phyloP scores from a whole-genome alignment of 2,113 vertebrate genomes.

The crab-eating macaque (Macaca fascicularis) region DNA sequence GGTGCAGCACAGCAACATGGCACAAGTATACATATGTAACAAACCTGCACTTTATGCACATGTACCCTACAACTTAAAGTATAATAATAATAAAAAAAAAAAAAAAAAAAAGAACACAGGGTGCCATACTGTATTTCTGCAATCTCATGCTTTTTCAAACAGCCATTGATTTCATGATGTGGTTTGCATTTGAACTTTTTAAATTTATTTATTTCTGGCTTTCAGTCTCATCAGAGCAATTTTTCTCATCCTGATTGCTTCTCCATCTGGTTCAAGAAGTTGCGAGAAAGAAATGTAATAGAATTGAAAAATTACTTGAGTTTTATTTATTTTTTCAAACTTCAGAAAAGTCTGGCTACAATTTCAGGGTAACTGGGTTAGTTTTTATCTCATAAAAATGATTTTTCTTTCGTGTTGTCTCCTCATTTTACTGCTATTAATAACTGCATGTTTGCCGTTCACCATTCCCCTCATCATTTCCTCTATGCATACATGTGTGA shows the following conservation, averaged over 20 bases:
- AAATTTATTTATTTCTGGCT: neutral
- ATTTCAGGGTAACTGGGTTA: neutral
- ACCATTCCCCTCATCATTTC: neutral
- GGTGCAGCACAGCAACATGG: no score
- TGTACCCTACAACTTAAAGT: no score
- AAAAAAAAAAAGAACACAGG: neutral
- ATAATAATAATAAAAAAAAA: no score
- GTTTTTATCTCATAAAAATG: neutral
- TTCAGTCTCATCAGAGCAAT: neutral
- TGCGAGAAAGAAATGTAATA: neutral
- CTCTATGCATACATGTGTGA: neutral
- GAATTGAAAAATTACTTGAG: neutral
- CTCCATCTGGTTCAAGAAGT: neutral
- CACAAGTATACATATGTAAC: no score
- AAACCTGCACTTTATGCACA: no score
- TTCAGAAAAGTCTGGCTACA: neutral
- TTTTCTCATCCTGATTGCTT: conserved; percentile 8
- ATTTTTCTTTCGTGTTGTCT: neutral
- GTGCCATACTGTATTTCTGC: neutral
- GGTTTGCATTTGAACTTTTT: neutral
- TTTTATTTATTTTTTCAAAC: neutral
- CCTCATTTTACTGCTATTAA: neutral
- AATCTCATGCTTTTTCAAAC: neutral
- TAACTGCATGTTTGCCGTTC: neutral
- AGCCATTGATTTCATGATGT: neutral